These are phyloP conservation scores for Copsychus sechellarum DNA, from an alignment of 2,113 vertebrate species.

Conservation along the genomic window DNA sequence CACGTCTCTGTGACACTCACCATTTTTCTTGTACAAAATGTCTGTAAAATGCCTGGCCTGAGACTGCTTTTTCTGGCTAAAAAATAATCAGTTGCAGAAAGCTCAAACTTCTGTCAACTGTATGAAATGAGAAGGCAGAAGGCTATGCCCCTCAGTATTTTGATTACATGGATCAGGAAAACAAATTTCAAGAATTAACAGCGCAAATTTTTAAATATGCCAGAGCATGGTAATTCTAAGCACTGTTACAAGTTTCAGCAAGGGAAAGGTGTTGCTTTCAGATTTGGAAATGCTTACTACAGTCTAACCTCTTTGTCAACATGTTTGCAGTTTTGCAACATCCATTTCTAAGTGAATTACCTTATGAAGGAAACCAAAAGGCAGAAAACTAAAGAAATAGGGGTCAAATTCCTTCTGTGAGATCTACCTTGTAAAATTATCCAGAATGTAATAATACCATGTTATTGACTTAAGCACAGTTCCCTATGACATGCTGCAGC, in stretches of 20 bases:
- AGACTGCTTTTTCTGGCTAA: background rate
- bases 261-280: constrained; percentile 36
- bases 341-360: constrained; percentile 74
- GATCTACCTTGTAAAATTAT: constrained; percentile 78
- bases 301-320: constrained; percentile 47
- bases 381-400: constrained; percentile 70
- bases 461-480: constrained; percentile 81
- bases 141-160: background rate
- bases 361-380: constrained; percentile 53
- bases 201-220: background rate
- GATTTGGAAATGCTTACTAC: constrained; percentile 55
- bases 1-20: background rate
- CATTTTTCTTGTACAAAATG: background rate
- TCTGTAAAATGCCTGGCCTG: background rate
- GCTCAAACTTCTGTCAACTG: background rate
- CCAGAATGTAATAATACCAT: constrained; percentile 75
- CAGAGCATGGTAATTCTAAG: background rate
- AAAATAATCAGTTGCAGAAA: background rate
- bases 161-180: background rate
- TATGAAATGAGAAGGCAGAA: constrained; percentile 10
- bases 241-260: background rate
- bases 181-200: background rate
- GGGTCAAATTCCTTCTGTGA: constrained; percentile 75
- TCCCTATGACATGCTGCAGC: constrained; percentile 73
- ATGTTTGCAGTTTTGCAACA: constrained; percentile 33